phyloP scores from a whole-genome alignment of 2,888 invertebrate species.

The Dugesia japonica region DNA sequence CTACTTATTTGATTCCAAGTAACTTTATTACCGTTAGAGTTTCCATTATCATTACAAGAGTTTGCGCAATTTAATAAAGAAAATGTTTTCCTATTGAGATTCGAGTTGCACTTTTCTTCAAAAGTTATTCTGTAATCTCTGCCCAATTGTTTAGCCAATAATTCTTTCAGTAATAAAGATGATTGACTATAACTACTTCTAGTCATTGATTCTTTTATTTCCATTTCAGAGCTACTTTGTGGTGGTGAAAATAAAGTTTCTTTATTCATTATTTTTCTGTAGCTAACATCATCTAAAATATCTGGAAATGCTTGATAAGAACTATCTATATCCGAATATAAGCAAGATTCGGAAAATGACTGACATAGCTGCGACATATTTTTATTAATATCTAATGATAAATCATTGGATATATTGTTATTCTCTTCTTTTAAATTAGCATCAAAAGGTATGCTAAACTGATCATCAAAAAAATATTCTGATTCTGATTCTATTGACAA shows the following conservation, averaged over 20 bases:
- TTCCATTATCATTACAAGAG: neutral
- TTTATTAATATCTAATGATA: neutral
- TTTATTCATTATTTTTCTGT: neutral
- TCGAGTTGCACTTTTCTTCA: neutral
- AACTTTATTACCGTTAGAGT: neutral
- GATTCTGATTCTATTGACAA: neutral
- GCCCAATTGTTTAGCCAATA: neutral
- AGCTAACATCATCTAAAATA: neutral
- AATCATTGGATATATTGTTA: slow-evolving; percentile 21
- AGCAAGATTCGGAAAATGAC: neutral
- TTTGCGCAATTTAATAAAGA: neutral
- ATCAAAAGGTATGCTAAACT: slow-evolving; percentile 32
- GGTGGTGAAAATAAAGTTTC: neutral
- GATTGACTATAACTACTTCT: neutral
- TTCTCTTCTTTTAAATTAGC: slow-evolving; percentile 28
- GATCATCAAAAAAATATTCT: slow-evolving; percentile 34
- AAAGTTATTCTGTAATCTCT: slow-evolving; percentile 13
- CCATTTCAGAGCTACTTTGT: neutral
- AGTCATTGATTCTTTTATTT: neutral
- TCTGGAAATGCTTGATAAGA: slow-evolving; percentile 5
- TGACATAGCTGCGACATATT: neutral
- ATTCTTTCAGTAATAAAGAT: neutral
- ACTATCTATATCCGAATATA: neutral
- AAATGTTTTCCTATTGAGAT: neutral
- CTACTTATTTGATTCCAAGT: neutral